Conservation (phyloP, 2,888 invertebrate species). For the Drymonia ruficornis region DNA sequence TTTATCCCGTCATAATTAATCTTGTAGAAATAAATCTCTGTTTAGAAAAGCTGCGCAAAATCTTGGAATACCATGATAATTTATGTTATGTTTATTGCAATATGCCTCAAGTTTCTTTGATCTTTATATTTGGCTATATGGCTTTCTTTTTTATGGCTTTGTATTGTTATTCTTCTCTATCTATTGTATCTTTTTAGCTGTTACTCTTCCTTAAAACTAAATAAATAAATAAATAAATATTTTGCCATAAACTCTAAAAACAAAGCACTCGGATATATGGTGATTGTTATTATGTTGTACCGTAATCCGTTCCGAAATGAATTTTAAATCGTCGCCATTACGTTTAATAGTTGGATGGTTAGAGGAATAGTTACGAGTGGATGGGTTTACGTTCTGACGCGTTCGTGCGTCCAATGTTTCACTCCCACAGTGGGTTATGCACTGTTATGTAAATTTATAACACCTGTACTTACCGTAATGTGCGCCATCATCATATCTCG, state of each 20-base stretch:
- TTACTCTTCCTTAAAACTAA: too few species aligned
- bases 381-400: constrained; percentile 13
- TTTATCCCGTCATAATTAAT: too few species aligned
- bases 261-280: constrained; percentile 15
- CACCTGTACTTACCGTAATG: constrained; percentile 13
- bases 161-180: too few species aligned
- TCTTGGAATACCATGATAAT: neutral
- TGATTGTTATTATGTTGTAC: constrained; percentile 31
- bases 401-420: constrained; percentile 21
- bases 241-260: constrained; percentile 4
- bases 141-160: too few species aligned
- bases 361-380: constrained; percentile 23
- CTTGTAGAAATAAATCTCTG: too few species aligned
- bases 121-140: too few species aligned
- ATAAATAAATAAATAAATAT: too few species aligned
- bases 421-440: constrained; percentile 18
- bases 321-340: constrained; percentile 33
- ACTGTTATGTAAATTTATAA: constrained; percentile 30
- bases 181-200: too few species aligned
- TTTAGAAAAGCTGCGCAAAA: too few species aligned
- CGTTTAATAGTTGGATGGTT: constrained; percentile 19
- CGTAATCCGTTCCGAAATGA: constrained; percentile 21
- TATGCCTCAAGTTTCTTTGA: too few species aligned
- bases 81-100: too few species aligned
- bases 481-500: constrained; percentile 9